Evolutionary conservation across 2,797 vertebrate genomes (phyloP).

Genomic region (Percopsis omiscomaycus): DNA sequence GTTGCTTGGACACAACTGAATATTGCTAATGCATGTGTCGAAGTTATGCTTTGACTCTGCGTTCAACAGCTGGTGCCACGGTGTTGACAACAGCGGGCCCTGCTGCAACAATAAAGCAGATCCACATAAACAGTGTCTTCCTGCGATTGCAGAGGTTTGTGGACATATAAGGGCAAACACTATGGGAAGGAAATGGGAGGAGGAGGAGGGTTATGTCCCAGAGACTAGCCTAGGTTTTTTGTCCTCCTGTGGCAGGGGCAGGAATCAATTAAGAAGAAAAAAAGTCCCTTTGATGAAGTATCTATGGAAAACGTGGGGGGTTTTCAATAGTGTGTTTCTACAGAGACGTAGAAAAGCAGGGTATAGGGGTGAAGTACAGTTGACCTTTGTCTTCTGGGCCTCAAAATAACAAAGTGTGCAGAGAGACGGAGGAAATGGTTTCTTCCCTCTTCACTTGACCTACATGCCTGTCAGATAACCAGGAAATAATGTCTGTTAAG

Average conservation of each 20-base stretch:
- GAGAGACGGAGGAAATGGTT: constrained; percentile 3
- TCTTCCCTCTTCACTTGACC: constrained; percentile 31
- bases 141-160: constrained; percentile 58
- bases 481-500: constrained; percentile 28
- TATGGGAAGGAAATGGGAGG: constrained; percentile 36
- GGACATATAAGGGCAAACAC: constrained; percentile 78
- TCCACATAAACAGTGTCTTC: constrained; percentile 66
- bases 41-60: constrained; percentile 54
- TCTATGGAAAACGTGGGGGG: constrained; percentile 23
- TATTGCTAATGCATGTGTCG: constrained; percentile 40
- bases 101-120: constrained; percentile 61
- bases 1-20: constrained; percentile 47
- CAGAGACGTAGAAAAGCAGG: not conserved
- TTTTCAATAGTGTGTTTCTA: constrained; percentile 19
- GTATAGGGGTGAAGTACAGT: constrained; percentile 32
- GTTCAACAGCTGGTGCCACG: constrained; percentile 52
- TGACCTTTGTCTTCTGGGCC: constrained; percentile 62
- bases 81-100: constrained; percentile 50
- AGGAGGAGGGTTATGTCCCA: constrained; percentile 66
- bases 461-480: constrained; percentile 15
- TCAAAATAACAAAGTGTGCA: constrained; percentile 34
- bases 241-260: constrained; percentile 39
- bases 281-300: constrained; percentile 49
- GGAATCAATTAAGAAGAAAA: constrained; percentile 41
- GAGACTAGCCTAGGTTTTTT: constrained; percentile 58